Evolutionary conservation across 2,888 invertebrate species (phyloP).

Genomic region (Netelia fuscicornis): DNA sequence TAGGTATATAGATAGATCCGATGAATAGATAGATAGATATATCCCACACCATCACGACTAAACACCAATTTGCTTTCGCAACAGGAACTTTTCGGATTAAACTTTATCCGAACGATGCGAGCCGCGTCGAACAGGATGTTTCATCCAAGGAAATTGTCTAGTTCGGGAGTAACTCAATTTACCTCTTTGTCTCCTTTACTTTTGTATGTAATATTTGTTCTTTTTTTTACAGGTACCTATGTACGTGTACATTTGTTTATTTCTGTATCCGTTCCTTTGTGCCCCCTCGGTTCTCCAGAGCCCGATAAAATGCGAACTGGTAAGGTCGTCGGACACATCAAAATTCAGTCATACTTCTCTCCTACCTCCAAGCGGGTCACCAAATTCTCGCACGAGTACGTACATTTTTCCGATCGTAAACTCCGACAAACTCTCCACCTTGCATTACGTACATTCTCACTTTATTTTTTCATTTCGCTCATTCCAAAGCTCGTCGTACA

Average conservation of each 20-base stretch:
- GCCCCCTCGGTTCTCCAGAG: no score
- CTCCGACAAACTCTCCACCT: neutral
- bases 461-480: neutral
- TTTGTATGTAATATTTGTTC: no score
- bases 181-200: neutral
- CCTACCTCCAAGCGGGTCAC: neutral
- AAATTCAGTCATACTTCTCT: conserved; percentile 8
- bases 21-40: no score
- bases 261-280: neutral
- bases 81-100: conserved; percentile 57
- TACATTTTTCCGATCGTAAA: neutral
- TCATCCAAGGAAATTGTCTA: conserved; percentile 20
- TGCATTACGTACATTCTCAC: neutral
- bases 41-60: neutral
- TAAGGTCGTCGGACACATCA: neutral
- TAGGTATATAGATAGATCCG: no score
- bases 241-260: neutral
- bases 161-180: conserved; percentile 12
- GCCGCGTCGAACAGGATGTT: conserved; percentile 19
- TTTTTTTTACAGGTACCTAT: no score
- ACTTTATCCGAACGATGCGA: conserved; percentile 17
- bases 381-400: conserved; percentile 6
- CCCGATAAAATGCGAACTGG: neutral
- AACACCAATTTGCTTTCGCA: conserved; percentile 43
- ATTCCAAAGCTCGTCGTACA: neutral